Evolutionary conservation across 2,888 invertebrate species (phyloP).

Genomic region (Cordilura impudica): DNA sequence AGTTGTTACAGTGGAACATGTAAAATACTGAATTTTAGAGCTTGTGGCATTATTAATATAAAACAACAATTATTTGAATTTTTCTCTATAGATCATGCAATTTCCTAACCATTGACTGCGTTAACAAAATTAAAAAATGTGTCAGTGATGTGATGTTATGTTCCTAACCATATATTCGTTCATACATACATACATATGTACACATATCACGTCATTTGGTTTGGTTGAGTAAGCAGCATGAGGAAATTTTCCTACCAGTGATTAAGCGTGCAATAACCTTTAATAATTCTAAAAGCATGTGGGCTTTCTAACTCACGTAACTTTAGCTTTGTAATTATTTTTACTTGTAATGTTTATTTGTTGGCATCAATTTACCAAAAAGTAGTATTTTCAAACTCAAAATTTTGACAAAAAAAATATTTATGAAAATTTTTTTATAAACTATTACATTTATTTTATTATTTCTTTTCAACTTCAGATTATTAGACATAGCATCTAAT

Average conservation of each 20-base stretch:
- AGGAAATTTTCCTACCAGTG: not conserved
- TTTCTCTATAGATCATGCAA: conserved; percentile 26
- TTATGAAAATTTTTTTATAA: too few relatives aligned
- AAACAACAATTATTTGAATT: not conserved
- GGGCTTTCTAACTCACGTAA: not conserved
- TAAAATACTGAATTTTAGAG: not conserved
- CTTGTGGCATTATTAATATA: not conserved
- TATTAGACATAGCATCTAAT: too few relatives aligned
- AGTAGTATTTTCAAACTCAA: too few relatives aligned
- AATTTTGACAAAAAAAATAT: too few relatives aligned
- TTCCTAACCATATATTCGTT: not conserved
- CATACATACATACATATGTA: too few relatives aligned
- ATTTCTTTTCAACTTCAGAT: too few relatives aligned
- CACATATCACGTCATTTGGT: conserved; percentile 34
- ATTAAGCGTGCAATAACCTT: conserved; percentile 38
- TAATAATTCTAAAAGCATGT: not conserved
- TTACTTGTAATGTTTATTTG: too few relatives aligned
- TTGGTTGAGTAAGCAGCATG: not conserved
- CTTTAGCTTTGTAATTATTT: too few relatives aligned
- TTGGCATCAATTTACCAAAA: too few relatives aligned
- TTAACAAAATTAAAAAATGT: conserved; percentile 30
- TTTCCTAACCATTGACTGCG: conserved; percentile 32
- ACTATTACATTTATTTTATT: too few relatives aligned
- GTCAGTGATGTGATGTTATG: conserved; percentile 33
- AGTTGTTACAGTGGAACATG: not conserved